Evolutionary conservation across 2,797 vertebrate genomes (phyloP).

Genomic region (Pseudochaenichthys georgianus): DNA sequence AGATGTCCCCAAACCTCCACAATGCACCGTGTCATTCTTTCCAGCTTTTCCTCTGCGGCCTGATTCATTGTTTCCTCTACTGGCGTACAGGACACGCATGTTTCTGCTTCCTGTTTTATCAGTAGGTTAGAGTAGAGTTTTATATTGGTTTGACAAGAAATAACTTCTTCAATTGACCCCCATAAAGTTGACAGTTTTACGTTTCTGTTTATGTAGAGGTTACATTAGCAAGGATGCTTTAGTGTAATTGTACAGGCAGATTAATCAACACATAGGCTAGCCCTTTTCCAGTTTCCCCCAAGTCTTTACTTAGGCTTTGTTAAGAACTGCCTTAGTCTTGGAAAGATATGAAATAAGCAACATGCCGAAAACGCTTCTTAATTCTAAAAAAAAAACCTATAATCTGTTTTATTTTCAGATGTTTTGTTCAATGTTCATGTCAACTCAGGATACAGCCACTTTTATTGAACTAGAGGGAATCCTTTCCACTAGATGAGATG

Average conservation of each 20-base stretch:
- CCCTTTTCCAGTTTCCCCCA: no score
- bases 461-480: slow-evolving; percentile 13
- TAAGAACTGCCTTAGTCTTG: not conserved
- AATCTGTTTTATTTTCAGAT: not conserved
- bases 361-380: not conserved
- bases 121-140: not conserved
- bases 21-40: slow-evolving; percentile 38
- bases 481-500: slow-evolving; percentile 2
- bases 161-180: no score
- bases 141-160: not conserved
- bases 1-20: slow-evolving; percentile 43
- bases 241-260: not conserved
- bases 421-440: not conserved
- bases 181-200: not conserved
- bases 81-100: not conserved
- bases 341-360: not conserved
- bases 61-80: not conserved
- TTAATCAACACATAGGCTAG: not conserved
- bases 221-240: not conserved
- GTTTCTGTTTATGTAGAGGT: not conserved
- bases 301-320: not conserved
- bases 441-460: not conserved
- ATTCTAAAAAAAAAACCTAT: not conserved
- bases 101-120: slow-evolving; percentile 21
- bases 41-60: slow-evolving; percentile 20